phyloP scores from a whole-genome alignment of 2,797 vertebrate species.

The Synanceia verrucosa region DNA sequence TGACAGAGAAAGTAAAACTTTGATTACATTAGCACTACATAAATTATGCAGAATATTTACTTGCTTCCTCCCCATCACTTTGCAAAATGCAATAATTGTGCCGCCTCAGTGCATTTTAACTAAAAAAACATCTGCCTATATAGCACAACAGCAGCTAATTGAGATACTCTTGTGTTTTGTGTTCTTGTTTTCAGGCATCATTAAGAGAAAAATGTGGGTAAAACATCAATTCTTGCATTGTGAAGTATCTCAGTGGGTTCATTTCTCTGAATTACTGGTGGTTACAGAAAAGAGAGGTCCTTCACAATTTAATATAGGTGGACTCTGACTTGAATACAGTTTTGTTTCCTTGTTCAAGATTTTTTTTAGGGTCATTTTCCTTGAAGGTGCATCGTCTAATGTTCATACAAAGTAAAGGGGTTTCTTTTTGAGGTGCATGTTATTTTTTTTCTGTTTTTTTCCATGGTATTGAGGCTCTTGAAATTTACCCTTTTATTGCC shows the following conservation, averaged over 20 bases:
- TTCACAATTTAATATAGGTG: background rate
- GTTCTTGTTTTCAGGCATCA: slow-evolving; percentile 34
- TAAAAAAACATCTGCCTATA: slow-evolving; percentile 34
- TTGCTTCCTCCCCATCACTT: slow-evolving; percentile 44
- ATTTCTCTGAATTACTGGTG: background rate
- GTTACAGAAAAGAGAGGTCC: background rate
- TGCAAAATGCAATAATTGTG: slow-evolving; percentile 50
- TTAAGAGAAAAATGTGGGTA: slow-evolving; percentile 23
- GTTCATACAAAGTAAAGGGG: no score
- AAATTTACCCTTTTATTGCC: background rate
- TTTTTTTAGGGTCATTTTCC: no score
- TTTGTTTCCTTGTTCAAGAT: background rate
- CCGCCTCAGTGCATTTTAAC: slow-evolving; percentile 44
- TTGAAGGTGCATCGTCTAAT: background rate
- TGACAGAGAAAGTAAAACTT: background rate
- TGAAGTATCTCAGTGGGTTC: slow-evolving; percentile 4
- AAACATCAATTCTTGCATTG: background rate
- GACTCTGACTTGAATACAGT: background rate
- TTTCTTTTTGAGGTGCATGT: no score
- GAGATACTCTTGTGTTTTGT: slow-evolving; percentile 23
- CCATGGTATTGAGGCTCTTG: background rate
- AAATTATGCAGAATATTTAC: slow-evolving; percentile 66
- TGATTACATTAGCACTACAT: slow-evolving; percentile 31
- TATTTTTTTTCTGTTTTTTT: background rate
- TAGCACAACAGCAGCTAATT: slow-evolving; percentile 36